Evolutionary conservation across 2,113 vertebrate species (phyloP).

Genomic region (Halichoeres trimaculatus): DNA sequence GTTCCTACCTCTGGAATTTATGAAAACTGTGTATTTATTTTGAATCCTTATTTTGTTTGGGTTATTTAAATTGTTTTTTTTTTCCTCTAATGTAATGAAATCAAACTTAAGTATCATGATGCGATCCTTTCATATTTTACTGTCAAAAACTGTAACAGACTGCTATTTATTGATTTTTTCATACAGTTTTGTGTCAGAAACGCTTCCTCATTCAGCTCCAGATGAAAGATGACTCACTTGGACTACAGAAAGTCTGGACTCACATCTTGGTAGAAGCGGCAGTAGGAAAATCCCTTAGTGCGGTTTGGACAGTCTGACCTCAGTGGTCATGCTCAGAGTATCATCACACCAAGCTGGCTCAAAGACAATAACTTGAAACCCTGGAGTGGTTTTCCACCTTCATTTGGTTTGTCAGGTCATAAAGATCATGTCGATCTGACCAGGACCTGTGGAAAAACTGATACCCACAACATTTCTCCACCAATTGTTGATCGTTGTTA

Average conservation of each 20-base stretch:
- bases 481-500: not conserved
- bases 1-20: too few species aligned
- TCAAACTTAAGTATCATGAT: too few species aligned
- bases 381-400: slow-evolving; percentile 13
- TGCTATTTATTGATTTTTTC: too few species aligned
- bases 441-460: not conserved
- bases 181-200: not conserved
- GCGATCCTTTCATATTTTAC: too few species aligned
- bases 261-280: not conserved
- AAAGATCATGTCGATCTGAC: not conserved
- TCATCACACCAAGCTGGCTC: slow-evolving; percentile 4
- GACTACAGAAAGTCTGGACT: not conserved
- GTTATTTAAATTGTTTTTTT: too few species aligned
- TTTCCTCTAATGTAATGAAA: too few species aligned
- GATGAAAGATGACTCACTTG: not conserved
- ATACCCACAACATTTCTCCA: not conserved
- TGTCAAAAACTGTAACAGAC: too few species aligned
- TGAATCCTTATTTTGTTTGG: too few species aligned
- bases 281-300: not conserved
- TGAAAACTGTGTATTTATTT: too few species aligned
- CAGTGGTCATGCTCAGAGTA: not conserved
- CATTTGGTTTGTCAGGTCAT: slow-evolving; percentile 5
- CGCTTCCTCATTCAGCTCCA: too few species aligned
- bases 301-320: slow-evolving; percentile 12
- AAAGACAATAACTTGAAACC: not conserved